These are phyloP conservation scores for Climacteris rufus DNA, from an alignment of 2,113 vertebrate genomes.

Conservation along the genomic window DNA sequence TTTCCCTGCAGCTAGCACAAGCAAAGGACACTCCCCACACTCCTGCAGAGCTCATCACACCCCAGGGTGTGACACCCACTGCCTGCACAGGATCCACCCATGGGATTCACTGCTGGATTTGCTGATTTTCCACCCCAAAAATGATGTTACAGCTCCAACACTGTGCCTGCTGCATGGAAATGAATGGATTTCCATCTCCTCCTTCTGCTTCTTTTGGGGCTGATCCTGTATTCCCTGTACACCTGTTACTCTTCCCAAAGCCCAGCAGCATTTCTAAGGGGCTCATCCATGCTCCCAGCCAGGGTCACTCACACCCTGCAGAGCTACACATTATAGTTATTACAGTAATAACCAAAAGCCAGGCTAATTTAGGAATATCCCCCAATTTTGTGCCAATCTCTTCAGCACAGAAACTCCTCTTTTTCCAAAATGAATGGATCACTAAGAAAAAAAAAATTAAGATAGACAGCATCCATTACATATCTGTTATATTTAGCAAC, in stretches of 20 bases:
- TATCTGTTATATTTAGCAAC: constrained; percentile 15
- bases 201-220: not conserved
- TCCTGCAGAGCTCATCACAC: not conserved
- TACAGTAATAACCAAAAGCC: not conserved
- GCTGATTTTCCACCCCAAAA: not conserved
- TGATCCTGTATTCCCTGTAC: accelerated
- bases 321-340: not conserved
- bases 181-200: not conserved
- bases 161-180: not conserved
- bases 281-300: not conserved
- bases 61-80: accelerated
- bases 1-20: not conserved
- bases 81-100: accelerated
- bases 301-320: not conserved
- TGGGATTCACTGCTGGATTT: accelerated
- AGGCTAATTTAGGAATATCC: not conserved
- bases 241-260: not conserved
- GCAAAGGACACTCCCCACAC: not conserved
- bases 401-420: not conserved
- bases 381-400: not conserved
- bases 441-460: not conserved
- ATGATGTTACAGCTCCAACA: not conserved
- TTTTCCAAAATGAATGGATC: not conserved
- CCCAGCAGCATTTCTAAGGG: not conserved
- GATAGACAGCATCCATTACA: not conserved